Conservation (phyloP, 2,113 vertebrate species). For the Pangasianodon gigas region DNA sequence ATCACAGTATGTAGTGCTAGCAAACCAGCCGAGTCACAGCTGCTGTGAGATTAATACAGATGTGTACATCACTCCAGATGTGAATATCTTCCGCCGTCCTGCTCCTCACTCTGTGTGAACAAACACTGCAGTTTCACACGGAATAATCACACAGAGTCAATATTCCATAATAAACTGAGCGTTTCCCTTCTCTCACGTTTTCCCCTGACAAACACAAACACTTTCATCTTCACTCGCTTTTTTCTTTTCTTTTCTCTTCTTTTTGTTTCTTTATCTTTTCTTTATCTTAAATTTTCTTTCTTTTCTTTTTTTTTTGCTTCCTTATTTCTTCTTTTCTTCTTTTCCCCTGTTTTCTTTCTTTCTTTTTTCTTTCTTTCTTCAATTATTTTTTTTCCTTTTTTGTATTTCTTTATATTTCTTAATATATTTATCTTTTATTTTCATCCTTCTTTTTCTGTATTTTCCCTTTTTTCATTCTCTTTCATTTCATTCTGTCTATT, state of each 20-base stretch:
- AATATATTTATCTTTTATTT: no score
- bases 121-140: not conserved
- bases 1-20: not conserved
- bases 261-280: no score
- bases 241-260: not conserved
- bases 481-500: no score
- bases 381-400: no score
- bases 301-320: no score
- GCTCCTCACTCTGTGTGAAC: not conserved
- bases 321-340: not conserved
- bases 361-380: no score
- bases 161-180: not conserved
- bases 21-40: not conserved
- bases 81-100: not conserved
- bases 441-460: no score
- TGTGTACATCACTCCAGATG: not conserved
- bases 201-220: not conserved
- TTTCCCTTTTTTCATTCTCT: not conserved
- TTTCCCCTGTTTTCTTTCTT: no score
- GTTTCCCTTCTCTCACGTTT: not conserved
- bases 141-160: not conserved
- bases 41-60: not conserved
- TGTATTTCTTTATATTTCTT: no score
- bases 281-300: no score
- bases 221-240: not conserved